A percentile compares a stretch with the other conserved stretches of the same genome.
phyloP scores from a whole-genome alignment of 2,888 invertebrate genomes.

The Osedax frankpressi region DNA sequence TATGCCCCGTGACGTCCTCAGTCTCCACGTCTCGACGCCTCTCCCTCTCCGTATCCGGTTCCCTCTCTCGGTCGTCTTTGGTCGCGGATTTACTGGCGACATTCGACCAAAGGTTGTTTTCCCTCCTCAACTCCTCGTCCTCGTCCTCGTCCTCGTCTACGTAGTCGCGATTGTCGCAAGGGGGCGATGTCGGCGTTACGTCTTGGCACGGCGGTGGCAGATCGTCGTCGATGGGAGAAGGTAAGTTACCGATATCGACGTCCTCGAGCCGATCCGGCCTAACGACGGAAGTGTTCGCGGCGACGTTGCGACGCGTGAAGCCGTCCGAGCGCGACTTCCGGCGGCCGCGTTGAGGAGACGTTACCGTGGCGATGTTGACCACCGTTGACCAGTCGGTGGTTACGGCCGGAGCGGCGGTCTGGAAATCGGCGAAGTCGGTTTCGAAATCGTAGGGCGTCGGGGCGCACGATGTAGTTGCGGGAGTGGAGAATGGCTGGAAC shows the following conservation, averaged over 20 bases:
- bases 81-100: background rate
- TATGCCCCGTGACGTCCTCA: too few species aligned
- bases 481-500: too few species aligned
- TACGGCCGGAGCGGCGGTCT: background rate
- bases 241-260: too few species aligned
- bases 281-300: background rate
- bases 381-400: background rate
- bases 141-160: background rate
- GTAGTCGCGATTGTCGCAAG: conserved; percentile 1
- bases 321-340: background rate
- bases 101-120: conserved; percentile 18
- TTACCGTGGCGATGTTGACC: background rate
- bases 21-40: background rate
- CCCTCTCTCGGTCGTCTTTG: background rate
- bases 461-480: too few species aligned
- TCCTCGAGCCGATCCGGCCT: background rate
- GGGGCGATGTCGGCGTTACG: conserved; percentile 16
- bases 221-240: too few species aligned
- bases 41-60: background rate
- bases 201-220: too few species aligned
- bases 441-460: too few species aligned
- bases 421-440: conserved; percentile 26
- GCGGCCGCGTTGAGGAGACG: background rate
- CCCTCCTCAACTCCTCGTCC: background rate
- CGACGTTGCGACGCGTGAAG: background rate